Base-by-base conservation (phyloP, 53 echinoderm and acorn worm genomes). In the Echinometra lucunter region DNA sequence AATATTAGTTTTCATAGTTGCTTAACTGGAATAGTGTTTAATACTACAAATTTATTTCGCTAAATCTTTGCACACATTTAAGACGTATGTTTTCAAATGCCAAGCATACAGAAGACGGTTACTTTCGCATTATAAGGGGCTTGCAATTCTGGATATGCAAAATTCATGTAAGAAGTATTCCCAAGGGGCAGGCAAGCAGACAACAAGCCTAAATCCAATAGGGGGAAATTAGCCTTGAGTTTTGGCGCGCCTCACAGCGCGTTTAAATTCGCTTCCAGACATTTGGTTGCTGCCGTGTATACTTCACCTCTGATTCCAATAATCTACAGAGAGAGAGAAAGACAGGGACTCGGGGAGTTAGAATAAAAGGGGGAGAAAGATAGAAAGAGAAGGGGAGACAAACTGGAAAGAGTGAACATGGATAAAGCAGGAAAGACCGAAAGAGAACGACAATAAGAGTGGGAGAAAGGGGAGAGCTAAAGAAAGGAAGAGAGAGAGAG, bases 201-300 rank as follows among this genome's bases (percentile, higher is more conserved):
- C 78, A 42, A 78, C 42, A 78, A 78, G 78, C 5, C 42, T 78
- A 40, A 78, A 78, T 78, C 42, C 78, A 78, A 78, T 78, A 78
- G 78, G 40, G 78, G 40, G 78, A 78, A 78, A 78, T 78, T 78
- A 78, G 42, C 78, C 78, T 78, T 78, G 78, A 78, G 78, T 40
- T 78, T 78, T 78, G 78, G 78, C 78, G 78, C 78, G 38, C 78
- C 78, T 40, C 78, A 78, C 42, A 78, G 78, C 19, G 38, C 42
- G 78, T 78, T 78, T 40, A 38, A 78, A 78, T 78, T 78, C 78
- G 38, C 21, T 78, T 38, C 78, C 78, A 78, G 78, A 78, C 78
- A 42, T 78, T 78, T 78, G 17, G 42, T 40, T 38, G 16, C 42
- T 78, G 42, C 6, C 78, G 32, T 72, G 35, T 78, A 15, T 74